Evolutionary conservation across 2,113 vertebrate genomes (phyloP).

Genomic region (Phoenicopterus ruber): DNA sequence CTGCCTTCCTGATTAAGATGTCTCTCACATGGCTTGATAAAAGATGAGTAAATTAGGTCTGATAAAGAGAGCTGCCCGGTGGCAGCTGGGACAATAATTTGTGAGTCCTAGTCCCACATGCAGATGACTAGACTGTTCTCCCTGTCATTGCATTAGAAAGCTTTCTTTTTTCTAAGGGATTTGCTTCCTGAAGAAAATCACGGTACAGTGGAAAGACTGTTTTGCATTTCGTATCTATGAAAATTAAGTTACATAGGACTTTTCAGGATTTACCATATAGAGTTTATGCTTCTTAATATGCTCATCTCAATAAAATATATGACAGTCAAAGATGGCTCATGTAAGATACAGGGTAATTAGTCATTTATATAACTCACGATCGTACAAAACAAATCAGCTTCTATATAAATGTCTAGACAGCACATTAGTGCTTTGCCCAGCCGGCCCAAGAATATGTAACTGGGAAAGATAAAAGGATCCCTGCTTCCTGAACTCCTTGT

Average conservation of each 20-base stretch:
- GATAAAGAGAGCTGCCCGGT: neutral
- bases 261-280: neutral
- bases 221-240: conserved; percentile 9
- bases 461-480: neutral
- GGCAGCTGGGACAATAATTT: neutral
- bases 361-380: neutral
- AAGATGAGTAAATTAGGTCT: neutral
- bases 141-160: neutral
- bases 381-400: neutral
- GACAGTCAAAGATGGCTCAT: neutral
- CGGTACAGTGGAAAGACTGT: neutral
- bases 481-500: neutral
- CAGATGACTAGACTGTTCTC: neutral
- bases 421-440: neutral
- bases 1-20: neutral
- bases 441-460: neutral
- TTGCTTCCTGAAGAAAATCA: neutral
- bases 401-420: conserved; percentile 34
- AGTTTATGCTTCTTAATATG: neutral
- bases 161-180: conserved; percentile 1
- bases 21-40: neutral
- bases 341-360: conserved; percentile 5
- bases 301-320: conserved; percentile 13
- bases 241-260: conserved; percentile 9
- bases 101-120: neutral